phyloP scores from a whole-genome alignment of 2,797 vertebrate species.

The Hippoglossus hippoglossus region DNA sequence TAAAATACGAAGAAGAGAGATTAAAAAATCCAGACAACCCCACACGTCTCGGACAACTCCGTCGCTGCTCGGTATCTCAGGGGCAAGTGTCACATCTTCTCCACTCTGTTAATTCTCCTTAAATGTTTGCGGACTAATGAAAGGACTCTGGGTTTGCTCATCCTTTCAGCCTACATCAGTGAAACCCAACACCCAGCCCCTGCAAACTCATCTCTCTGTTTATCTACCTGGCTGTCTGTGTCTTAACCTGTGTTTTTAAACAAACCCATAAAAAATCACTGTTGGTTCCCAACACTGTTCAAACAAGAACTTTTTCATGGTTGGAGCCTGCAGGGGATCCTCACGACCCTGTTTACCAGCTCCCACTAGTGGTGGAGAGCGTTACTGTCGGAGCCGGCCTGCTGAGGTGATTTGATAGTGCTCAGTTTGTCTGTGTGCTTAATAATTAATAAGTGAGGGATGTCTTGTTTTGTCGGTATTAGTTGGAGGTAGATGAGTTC shows the following conservation, averaged over 20 bases:
- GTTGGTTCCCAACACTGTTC: constrained; percentile 69
- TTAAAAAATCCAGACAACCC: background rate
- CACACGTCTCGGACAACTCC: constrained; percentile 1
- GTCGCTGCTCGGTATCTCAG: constrained; percentile 21
- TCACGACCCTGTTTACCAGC: constrained; percentile 71
- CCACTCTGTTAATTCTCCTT: constrained; percentile 36
- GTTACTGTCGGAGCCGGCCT: constrained; percentile 16
- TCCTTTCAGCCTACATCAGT: constrained; percentile 62
- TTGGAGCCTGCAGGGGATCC: constrained; percentile 46
- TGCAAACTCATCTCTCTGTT: constrained; percentile 69
- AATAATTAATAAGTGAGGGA: background rate
- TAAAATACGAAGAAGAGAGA: too few relatives aligned
- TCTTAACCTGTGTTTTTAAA: constrained; percentile 78
- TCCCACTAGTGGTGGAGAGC: constrained; percentile 79
- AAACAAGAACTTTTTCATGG: constrained; percentile 59
- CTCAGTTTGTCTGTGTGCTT: constrained; percentile 7
- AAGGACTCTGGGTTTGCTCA: constrained; percentile 57
- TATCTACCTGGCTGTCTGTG: constrained; percentile 69
- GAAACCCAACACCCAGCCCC: constrained; percentile 61
- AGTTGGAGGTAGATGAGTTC: background rate
- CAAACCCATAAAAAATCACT: constrained; percentile 76
- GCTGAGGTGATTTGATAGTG: background rate
- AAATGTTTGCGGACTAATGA: constrained; percentile 58
- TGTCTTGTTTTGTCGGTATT: background rate
- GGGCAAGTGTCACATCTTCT: constrained; percentile 32